These are phyloP conservation scores for Crotophaga sulcirostris DNA, from an alignment of 2,113 vertebrate genomes.

Conservation along the genomic window DNA sequence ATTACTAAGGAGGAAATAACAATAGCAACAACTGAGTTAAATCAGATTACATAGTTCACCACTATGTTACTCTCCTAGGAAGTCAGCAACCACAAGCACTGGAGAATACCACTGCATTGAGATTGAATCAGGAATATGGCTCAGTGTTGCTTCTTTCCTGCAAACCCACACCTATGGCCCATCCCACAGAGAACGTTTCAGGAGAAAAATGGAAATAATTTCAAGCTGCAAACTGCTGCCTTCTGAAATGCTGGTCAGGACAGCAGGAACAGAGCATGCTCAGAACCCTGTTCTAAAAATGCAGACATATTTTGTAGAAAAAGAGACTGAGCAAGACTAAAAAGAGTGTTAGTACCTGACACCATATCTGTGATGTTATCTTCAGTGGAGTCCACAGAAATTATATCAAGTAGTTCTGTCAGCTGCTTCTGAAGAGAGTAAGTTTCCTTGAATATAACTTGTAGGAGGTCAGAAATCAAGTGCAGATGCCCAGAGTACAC, in stretches of 20 bases:
- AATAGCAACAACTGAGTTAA: background rate
- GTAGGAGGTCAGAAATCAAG: constrained; percentile 90
- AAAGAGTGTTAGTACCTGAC: constrained; percentile 71
- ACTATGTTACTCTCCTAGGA: background rate
- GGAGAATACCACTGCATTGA: background rate
- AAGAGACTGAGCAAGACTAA: background rate
- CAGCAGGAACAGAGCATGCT: background rate
- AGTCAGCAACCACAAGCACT: background rate
- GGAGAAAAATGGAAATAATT: background rate
- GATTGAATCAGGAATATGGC: background rate
- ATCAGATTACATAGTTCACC: background rate
- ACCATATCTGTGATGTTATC: constrained; percentile 79
- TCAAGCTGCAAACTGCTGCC: background rate
- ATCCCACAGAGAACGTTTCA: background rate
- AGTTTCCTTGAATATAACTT: constrained; percentile 90
- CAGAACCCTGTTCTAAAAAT: background rate
- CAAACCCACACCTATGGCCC: background rate
- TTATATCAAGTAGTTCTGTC: constrained; percentile 87
- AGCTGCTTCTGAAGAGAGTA: constrained; percentile 91
- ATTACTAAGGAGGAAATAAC: constrained; percentile 79
- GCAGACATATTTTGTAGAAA: background rate
- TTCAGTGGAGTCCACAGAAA: constrained; percentile 78
- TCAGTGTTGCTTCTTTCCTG: background rate
- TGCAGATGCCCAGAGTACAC: constrained; percentile 87
- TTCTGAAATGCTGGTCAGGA: background rate